Conservation (phyloP, 1,140 invertebrate genomes). For the Philotrypesis tridentata region DNA sequence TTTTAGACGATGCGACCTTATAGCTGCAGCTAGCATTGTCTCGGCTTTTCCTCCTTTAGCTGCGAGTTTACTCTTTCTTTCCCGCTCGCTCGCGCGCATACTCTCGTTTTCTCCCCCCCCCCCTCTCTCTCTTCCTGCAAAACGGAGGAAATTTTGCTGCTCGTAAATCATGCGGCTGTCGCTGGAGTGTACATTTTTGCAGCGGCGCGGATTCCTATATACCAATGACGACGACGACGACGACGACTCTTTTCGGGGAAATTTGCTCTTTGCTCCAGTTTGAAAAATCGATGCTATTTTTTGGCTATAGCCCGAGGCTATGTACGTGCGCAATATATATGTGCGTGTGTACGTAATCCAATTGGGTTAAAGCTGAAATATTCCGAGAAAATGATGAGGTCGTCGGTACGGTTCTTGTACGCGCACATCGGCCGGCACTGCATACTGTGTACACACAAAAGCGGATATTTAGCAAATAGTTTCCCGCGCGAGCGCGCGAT, state of each 20-base stretch:
- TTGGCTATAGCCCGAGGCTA: not conserved
- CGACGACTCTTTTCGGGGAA: too few species aligned
- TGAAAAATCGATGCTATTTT: not conserved
- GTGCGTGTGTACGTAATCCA: not conserved
- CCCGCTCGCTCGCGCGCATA: not conserved
- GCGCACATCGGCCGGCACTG: too few species aligned
- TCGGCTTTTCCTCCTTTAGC: not conserved
- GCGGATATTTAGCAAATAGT: too few species aligned
- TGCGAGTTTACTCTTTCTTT: not conserved
- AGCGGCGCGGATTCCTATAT: not conserved
- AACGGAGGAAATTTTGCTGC: not conserved
- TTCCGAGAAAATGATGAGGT: not conserved
- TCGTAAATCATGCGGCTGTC: not conserved
- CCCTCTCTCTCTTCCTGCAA: not conserved
- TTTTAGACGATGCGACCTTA: slow-evolving; percentile 6
- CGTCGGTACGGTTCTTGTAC: not conserved
- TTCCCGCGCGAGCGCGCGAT: too few species aligned
- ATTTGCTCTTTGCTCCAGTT: too few species aligned
- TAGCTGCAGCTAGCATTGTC: not conserved
- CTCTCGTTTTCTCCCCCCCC: too few species aligned
- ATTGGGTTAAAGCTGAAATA: not conserved
- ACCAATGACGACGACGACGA: too few species aligned
- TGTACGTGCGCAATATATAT: too few species aligned
- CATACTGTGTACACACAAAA: too few species aligned
- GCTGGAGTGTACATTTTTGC: not conserved